A percentile compares a stretch with the other conserved stretches of the same genome.
These are phyloP conservation scores for Muntiacus muntjak DNA, from an alignment of 2,113 vertebrate genomes.

Conservation along the genomic window DNA sequence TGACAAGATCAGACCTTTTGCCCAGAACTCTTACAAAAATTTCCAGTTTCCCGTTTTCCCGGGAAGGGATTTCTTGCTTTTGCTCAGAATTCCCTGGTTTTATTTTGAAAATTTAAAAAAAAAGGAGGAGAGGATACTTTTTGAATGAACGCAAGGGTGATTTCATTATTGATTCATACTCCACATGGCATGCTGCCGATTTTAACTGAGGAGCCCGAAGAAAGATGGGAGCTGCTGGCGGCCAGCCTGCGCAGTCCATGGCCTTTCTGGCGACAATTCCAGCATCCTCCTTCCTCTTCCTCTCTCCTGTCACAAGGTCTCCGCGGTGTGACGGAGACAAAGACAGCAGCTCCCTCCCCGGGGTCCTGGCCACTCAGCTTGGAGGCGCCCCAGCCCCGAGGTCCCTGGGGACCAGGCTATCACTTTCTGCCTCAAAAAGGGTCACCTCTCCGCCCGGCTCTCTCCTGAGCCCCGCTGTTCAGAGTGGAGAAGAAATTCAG, in stretches of 20 bases:
- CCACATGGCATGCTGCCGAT: rapidly evolving
- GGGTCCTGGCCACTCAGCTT: conserved; percentile 51
- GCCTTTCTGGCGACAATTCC: not conserved
- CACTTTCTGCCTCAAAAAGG: conserved; percentile 75
- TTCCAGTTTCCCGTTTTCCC: not conserved
- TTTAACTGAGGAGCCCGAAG: no score
- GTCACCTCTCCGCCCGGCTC: conserved; percentile 78
- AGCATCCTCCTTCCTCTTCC: not conserved
- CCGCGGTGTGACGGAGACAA: conserved; percentile 11
- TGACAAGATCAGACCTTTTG: rapidly evolving
- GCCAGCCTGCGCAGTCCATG: rapidly evolving
- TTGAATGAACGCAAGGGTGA: not conserved
- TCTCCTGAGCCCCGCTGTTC: conserved; percentile 84
- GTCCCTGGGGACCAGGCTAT: conserved; percentile 59
- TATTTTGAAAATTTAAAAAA: not conserved
- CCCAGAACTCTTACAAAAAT: rapidly evolving
- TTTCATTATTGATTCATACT: rapidly evolving
- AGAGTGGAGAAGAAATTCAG: conserved; percentile 85
- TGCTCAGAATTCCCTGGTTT: not conserved
- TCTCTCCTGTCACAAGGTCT: not conserved
- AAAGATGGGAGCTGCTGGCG: not conserved
- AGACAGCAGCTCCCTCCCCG: not conserved
- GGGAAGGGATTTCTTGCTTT: not conserved
- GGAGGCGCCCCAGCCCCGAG: conserved; percentile 38
- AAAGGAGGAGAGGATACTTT: not conserved